Evolutionary conservation across 2,113 vertebrate species (phyloP).

Genomic region (Nematolebias whitei): DNA sequence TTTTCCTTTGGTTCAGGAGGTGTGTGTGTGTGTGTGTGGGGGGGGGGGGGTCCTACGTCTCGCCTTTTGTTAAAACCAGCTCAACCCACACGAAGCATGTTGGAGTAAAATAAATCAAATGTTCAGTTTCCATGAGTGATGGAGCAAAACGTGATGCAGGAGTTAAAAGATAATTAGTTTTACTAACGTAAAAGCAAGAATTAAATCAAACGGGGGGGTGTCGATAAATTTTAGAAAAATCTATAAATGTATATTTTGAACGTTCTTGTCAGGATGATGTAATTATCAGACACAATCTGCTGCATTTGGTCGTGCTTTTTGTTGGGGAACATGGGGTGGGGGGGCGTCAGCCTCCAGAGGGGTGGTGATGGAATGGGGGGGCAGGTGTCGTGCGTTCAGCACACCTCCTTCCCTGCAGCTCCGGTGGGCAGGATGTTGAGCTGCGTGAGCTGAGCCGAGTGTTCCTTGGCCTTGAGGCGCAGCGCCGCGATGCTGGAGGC

Average conservation of each 20-base stretch:
- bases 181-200: no score
- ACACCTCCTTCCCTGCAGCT: slow-evolving; percentile 96
- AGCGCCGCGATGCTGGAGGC: slow-evolving; percentile 95
- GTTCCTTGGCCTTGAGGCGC: slow-evolving; percentile 96
- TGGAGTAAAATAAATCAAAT: no score
- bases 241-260: neutral
- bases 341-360: slow-evolving; percentile 47
- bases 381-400: slow-evolving; percentile 81
- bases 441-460: slow-evolving; percentile 97
- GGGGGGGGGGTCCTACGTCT: slow-evolving; percentile 39
- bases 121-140: no score
- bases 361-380: slow-evolving; percentile 50
- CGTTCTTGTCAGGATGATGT: slow-evolving; percentile 3
- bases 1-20: slow-evolving; percentile 72
- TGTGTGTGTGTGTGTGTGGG: neutral
- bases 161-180: no score
- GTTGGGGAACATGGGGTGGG: slow-evolving; percentile 60
- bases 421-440: slow-evolving; percentile 95
- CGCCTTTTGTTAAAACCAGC: slow-evolving; percentile 49
- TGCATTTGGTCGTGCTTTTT: slow-evolving; percentile 90
- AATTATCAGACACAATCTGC: slow-evolving; percentile 57
- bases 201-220: no score
- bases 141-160: no score
- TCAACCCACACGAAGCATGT: slow-evolving; percentile 45
- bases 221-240: slow-evolving; percentile 10